These are phyloP conservation scores for Macrophya alboannulata DNA, from an alignment of 2,888 invertebrate genomes.

Conservation along the genomic window DNA sequence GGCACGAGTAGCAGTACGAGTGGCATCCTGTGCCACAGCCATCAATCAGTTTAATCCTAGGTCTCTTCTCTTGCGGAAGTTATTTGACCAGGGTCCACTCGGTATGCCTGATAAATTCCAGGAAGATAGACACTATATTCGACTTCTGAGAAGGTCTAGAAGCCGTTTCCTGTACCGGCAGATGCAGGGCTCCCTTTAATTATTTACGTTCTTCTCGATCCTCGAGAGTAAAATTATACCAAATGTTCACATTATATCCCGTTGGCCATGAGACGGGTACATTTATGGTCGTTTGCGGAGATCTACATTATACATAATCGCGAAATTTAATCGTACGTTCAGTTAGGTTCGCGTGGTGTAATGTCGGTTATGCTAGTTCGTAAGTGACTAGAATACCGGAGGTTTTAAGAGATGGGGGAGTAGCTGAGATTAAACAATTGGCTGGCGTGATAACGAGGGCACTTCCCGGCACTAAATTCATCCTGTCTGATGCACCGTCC, in stretches of 20 bases:
- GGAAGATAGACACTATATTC: not conserved
- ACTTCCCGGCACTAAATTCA: conserved; percentile 78
- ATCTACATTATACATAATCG: not conserved
- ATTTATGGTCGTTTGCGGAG: not conserved
- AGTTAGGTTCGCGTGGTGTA: conserved; percentile 44
- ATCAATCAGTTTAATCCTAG: conserved; percentile 42
- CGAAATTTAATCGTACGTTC: conserved; percentile 33
- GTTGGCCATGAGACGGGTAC: not conserved
- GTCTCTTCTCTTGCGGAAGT: conserved; percentile 33
- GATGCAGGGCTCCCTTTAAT: not conserved
- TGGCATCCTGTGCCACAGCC: conserved; percentile 42
- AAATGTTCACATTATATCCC: not conserved
- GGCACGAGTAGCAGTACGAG: conserved; percentile 19
- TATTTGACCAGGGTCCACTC: not conserved
- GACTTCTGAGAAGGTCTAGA: not conserved
- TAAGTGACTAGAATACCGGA: conserved; percentile 51
- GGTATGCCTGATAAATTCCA: conserved; percentile 4
- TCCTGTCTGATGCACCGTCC: conserved; percentile 65
- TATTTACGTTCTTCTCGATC: not conserved
- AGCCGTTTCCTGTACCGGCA: not conserved
- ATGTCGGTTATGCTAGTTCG: conserved; percentile 46
- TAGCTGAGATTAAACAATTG: conserved; percentile 77
- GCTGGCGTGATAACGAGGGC: conserved; percentile 78
- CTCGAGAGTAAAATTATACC: not conserved
- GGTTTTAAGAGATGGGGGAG: conserved; percentile 61